phyloP scores from a whole-genome alignment of 2,797 vertebrate genomes.

The Pipistrellus kuhlii region DNA sequence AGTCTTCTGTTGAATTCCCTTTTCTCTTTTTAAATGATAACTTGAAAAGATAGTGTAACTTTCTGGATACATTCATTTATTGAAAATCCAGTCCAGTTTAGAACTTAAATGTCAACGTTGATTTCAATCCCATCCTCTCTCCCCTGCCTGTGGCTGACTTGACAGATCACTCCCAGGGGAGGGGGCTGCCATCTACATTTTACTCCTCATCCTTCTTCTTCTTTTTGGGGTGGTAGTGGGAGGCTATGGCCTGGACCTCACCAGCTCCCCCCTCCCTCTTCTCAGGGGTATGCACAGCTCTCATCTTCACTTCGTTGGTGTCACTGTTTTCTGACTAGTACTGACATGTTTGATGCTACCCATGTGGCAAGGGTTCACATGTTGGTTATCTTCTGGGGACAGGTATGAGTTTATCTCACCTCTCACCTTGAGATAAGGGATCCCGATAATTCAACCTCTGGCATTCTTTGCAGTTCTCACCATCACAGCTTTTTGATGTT shows the following conservation, averaged over 20 bases:
- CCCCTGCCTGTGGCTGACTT: not conserved
- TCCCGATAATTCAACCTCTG: not conserved
- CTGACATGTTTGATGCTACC: not conserved
- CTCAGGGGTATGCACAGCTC: not conserved
- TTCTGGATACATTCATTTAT: not conserved
- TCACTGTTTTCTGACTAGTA: not conserved
- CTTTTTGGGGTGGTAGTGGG: not conserved
- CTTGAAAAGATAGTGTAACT: not conserved
- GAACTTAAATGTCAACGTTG: not conserved
- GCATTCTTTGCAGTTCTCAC: not conserved
- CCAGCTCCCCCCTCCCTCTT: not conserved
- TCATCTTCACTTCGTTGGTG: not conserved
- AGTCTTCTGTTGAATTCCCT: not conserved
- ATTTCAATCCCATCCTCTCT: not conserved
- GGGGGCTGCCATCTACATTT: not conserved
- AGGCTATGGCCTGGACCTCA: not conserved
- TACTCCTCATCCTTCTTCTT: not conserved
- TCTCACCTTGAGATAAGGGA: not conserved
- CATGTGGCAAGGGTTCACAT: not conserved
- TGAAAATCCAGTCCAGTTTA: not conserved
- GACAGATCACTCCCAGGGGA: not conserved
- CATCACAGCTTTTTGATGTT: not conserved
- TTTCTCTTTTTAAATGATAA: not conserved
- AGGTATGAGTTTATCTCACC: not conserved
- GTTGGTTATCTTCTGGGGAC: not conserved